Conservation (phyloP, 2,797 vertebrate species). For the Coregonus suidteri region DNA sequence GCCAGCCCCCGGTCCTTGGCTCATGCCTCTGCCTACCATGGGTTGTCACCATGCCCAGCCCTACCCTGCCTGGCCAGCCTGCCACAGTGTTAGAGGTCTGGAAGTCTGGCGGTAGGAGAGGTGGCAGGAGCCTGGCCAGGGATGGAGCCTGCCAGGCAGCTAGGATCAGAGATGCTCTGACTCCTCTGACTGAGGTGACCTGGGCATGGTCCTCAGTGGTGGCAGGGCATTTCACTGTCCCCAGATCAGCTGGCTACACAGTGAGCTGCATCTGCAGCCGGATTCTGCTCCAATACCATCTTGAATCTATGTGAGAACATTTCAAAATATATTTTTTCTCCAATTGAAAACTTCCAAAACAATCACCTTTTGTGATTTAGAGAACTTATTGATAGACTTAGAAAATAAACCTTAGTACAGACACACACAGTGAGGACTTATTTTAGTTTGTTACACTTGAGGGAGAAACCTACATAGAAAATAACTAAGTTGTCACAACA, state of each 20-base stretch:
- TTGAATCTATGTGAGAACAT: not conserved
- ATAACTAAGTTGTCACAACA: not conserved
- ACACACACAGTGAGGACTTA: not conserved
- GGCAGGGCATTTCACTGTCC: conserved; percentile 23
- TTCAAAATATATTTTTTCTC: conserved; percentile 34
- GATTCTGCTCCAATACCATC: not conserved
- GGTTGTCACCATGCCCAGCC: conserved; percentile 53
- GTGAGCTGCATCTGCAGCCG: conserved; percentile 10
- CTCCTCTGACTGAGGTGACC: conserved; percentile 19
- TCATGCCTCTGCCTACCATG: conserved; percentile 21
- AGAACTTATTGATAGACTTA: too few relatives aligned
- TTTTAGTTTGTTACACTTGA: not conserved
- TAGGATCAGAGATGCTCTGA: conserved; percentile 33
- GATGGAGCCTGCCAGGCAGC: not conserved
- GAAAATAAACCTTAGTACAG: not conserved
- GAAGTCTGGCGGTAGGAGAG: not conserved
- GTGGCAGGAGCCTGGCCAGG: not conserved
- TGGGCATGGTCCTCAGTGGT: conserved; percentile 12
- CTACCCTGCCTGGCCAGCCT: conserved; percentile 32
- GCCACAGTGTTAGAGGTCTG: not conserved
- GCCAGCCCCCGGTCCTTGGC: conserved; percentile 51
- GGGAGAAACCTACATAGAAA: not conserved
- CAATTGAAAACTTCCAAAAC: not conserved
- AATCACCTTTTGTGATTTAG: too few relatives aligned
- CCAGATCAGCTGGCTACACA: conserved; percentile 35